Evolutionary conservation across 2,113 vertebrate species (phyloP), one percentile per base, ranked within the genome.

Genomic region (Rhinolophus ferrumequinum): DNA sequence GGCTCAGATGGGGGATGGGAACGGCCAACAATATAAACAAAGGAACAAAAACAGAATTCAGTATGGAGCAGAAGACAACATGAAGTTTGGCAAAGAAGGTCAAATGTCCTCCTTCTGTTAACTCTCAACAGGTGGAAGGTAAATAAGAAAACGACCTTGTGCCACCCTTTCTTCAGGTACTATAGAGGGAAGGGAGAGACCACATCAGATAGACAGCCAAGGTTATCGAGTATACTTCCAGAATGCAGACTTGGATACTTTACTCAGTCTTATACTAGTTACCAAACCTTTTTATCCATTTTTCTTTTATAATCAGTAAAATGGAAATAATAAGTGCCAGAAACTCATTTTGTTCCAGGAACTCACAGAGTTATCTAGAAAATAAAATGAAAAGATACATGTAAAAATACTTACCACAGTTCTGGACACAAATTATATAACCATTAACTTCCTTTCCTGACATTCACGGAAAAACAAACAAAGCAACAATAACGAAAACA

Each of bases 111-210:
- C 70, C 58, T 73, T 47, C 41, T 13, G 28, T 28, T 18, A 28
- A 70, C 2, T 52, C n/a, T 3, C 26, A 56, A 35, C n/a, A 64
- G 11, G 52, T 38, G 26, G 18, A 38, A 87, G 12, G 3, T 82
- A n/a, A 76, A 66, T 79, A 22, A 88, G 35, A 66, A 84, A 85
- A 41, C 60, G 12, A 10, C 26, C 44, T 8, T 1, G 13, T 24
- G n/a, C 6, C 15, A 52, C 8, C 33, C 3, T 41, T 54, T 89
- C 38, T 58, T 72, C 16, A 89, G 69, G 28, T 47, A 7, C 21
- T 33, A 0, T 2, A 10, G 0, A 84, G 2, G 21, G 35, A 58
- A 80, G 1, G 21, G 35, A 58, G 11, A 38, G 2, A 30, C 50
- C n/a, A 33, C 16, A 33, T 5, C 16, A 70, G 15, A 5, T 8